Evolutionary conservation across 2,888 invertebrate genomes (phyloP), one percentile per base, ranked within the genome.

Genomic region (Habroteleia sp.): DNA sequence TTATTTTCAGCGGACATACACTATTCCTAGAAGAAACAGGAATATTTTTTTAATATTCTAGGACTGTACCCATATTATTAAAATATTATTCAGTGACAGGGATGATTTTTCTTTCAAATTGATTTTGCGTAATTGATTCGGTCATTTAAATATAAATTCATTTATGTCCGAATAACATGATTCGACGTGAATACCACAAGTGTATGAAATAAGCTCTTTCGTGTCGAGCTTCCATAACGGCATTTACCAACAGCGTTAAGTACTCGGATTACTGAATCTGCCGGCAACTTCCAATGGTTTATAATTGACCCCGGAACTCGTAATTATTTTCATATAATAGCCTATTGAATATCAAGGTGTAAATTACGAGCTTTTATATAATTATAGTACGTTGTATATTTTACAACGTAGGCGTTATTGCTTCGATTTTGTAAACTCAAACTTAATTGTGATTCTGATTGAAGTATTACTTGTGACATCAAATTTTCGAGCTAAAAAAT

Each of bases 221-320:
- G 63, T 63, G 63, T 63, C 52, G 42, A 63, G 33, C 52, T 50
- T 63, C 52, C 50, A 63, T 63, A 63, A 63, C 33, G 42, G 13
- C 63, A 29, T 52, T 63, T 52, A 52, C 63, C 41, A 42, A 41
- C 50, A 33, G 8, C 20, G 41, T 16, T 52, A 50, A 50, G 50
- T 50, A 41, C 48, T 62, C 39, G 14, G 62, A 62, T 62, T 62
- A 62, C 50, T 39, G 31, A 62, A 62, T 50, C 48, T 31, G 50
- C 20, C 10, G 31, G 44, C 62, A 16, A 29, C 48, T 46, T 62
- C 62, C 48, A 39, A 62, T 48, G 39, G 48, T 46, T 37, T 37
- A 39, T 62, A 62, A 62, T 62, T 62, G 62, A 62, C 37, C 46
- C 35, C 37, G 11, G 13, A 37, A 46, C 60, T 35, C 39, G 46